A percentile compares a stretch with the other conserved stretches of the same genome.
Conservation (phyloP, 1,140 invertebrate genomes). For the Drosophila hydei region DNA sequence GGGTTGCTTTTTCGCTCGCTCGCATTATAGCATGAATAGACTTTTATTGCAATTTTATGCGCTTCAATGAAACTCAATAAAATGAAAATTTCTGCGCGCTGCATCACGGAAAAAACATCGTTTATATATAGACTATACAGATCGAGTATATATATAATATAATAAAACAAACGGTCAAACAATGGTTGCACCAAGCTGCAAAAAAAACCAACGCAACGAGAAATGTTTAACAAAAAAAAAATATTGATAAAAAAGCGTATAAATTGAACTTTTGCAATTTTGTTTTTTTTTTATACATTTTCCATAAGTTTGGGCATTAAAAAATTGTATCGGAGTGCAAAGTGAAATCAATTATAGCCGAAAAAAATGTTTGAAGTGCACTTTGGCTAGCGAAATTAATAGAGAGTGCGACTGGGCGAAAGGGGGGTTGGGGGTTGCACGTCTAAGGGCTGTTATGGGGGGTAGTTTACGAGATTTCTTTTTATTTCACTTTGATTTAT, state of each 20-base stretch:
- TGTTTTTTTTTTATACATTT: slow-evolving; percentile 29
- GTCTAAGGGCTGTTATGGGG: slow-evolving; percentile 1
- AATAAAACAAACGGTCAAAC: slow-evolving; percentile 33
- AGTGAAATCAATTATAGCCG: slow-evolving; percentile 72
- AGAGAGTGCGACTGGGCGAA: slow-evolving; percentile 17
- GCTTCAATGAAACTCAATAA: slow-evolving; percentile 81
- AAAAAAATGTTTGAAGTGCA: slow-evolving; percentile 66
- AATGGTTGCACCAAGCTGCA: slow-evolving; percentile 12
- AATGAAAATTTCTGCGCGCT: slow-evolving; percentile 56
- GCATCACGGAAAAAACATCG: slow-evolving; percentile 20
- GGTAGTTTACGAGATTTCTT: slow-evolving; percentile 35
- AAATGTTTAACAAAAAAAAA: slow-evolving; percentile 52
- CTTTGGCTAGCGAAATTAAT: slow-evolving; percentile 63
- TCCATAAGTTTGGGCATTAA: slow-evolving; percentile 32
- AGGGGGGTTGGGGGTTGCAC: not conserved
- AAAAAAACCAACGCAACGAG: slow-evolving; percentile 37
- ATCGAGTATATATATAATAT: slow-evolving; percentile 27
- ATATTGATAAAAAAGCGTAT: slow-evolving; percentile 30
- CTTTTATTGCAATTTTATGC: slow-evolving; percentile 80
- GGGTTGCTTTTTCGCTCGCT: slow-evolving; percentile 31
- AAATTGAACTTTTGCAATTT: slow-evolving; percentile 50
- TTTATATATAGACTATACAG: not conserved
- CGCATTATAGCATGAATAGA: slow-evolving; percentile 57
- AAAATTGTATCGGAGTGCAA: slow-evolving; percentile 34
- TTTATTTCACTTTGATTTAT: slow-evolving; percentile 51